Conservation (phyloP, 2,888 invertebrate species). For the Nephrocerus scutellatus region DNA sequence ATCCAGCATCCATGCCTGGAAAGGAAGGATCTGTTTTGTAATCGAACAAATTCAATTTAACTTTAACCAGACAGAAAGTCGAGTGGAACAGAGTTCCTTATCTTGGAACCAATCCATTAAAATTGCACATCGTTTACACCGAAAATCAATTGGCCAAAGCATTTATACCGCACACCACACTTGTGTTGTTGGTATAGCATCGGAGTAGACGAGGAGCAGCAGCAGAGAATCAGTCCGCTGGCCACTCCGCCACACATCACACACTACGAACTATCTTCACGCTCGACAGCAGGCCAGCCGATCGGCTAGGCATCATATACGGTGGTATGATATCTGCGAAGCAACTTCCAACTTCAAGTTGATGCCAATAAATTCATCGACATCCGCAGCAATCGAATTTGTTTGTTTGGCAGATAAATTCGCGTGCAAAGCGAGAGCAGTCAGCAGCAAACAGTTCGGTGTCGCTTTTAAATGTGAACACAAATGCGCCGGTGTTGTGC, state of each 20-base stretch:
- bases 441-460: too few species aligned
- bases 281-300: slow-evolving; percentile 23
- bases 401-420: slow-evolving; percentile 24
- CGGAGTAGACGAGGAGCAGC: not conserved
- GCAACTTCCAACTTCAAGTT: slow-evolving; percentile 40
- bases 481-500: too few species aligned
- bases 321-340: too few species aligned
- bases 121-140: slow-evolving; percentile 49
- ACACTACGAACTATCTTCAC: not conserved
- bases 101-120: slow-evolving; percentile 47
- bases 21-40: too few species aligned
- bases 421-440: too few species aligned
- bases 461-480: too few species aligned
- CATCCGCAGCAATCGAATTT: slow-evolving; percentile 22
- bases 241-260: not conserved
- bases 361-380: slow-evolving; percentile 44
- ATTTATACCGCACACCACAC: slow-evolving; percentile 43
- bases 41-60: slow-evolving; percentile 24
- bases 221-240: not conserved
- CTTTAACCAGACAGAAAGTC: slow-evolving; percentile 19
- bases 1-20: too few species aligned
- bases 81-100: too few species aligned
- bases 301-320: too few species aligned
- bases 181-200: slow-evolving; percentile 14
- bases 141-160: slow-evolving; percentile 48